Conservation (phyloP, 2,113 vertebrate species). For the Notiomystis cincta region DNA sequence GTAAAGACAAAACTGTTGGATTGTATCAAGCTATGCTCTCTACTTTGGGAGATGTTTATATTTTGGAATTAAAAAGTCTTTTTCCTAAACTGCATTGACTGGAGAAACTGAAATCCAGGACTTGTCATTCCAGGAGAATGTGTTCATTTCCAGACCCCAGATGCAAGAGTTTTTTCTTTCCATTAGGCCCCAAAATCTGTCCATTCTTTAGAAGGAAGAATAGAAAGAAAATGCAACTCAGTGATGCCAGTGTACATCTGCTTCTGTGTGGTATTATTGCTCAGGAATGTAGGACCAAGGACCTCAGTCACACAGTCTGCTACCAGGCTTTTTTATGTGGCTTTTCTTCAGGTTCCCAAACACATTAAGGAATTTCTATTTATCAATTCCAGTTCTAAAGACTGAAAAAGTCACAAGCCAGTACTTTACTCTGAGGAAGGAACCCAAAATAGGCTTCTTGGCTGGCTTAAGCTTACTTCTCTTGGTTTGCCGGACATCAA, state of each 20-base stretch:
- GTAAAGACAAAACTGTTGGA: not conserved
- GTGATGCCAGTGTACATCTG: not conserved
- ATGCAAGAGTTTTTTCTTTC: not conserved
- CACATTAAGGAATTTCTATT: not conserved
- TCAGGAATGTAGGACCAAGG: not conserved
- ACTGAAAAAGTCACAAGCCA: not conserved
- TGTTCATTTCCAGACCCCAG: not conserved
- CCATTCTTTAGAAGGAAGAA: not conserved
- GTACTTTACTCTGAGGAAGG: not conserved
- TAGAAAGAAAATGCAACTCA: not conserved
- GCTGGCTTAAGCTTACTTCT: not conserved
- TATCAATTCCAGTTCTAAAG: not conserved
- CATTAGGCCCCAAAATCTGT: not conserved
- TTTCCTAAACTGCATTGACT: not conserved
- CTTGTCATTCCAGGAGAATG: not conserved
- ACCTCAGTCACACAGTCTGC: not conserved
- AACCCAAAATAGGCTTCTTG: not conserved
- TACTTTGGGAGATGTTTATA: not conserved
- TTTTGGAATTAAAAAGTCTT: not conserved
- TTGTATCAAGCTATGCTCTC: not conserved
- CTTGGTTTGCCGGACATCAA: not conserved
- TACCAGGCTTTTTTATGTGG: rapidly evolving
- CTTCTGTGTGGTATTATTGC: not conserved
- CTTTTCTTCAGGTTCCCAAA: not conserved
- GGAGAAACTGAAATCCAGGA: not conserved